These are phyloP conservation scores for Orbicella faveolata DNA, from an alignment of 64 coral and sea anemone species.

Conservation along the genomic window DNA sequence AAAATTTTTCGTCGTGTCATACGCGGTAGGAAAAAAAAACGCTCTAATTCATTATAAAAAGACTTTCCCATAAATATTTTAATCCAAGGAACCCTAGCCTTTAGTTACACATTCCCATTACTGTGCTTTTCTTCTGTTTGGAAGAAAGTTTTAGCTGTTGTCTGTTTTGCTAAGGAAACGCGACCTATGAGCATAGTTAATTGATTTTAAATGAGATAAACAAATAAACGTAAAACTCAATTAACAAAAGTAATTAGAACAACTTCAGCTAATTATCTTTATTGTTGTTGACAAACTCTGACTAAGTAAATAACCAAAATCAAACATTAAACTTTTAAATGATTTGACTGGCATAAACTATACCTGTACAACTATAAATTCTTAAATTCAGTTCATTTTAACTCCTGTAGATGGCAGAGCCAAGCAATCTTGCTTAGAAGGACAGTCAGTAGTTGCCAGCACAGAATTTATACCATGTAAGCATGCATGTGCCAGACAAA, in stretches of 20 bases:
- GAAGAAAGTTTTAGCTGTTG: neutral
- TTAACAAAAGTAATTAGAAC: neutral
- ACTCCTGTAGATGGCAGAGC: constrained; percentile 26
- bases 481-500: neutral
- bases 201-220: constrained; percentile 3
- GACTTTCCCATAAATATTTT: constrained; percentile 50
- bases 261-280: constrained; percentile 16
- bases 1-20: neutral
- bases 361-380: no score
- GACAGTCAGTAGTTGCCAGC: constrained; percentile 12
- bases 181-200: neutral
- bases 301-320: neutral
- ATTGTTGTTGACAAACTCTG: constrained; percentile 5
- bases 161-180: no score
- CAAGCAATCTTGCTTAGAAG: constrained; percentile 40
- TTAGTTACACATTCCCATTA: constrained; percentile 31
- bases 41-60: neutral
- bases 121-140: neutral
- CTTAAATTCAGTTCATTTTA: neutral
- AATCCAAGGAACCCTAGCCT: constrained; percentile 10
- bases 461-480: constrained; percentile 49
- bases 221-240: neutral
- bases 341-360: no score
- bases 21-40: no score
- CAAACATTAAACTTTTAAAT: neutral